Evolutionary conservation across 2,888 invertebrate species (phyloP), one percentile per base, ranked within the genome.

Genomic region (Bedellia somnulentella): DNA sequence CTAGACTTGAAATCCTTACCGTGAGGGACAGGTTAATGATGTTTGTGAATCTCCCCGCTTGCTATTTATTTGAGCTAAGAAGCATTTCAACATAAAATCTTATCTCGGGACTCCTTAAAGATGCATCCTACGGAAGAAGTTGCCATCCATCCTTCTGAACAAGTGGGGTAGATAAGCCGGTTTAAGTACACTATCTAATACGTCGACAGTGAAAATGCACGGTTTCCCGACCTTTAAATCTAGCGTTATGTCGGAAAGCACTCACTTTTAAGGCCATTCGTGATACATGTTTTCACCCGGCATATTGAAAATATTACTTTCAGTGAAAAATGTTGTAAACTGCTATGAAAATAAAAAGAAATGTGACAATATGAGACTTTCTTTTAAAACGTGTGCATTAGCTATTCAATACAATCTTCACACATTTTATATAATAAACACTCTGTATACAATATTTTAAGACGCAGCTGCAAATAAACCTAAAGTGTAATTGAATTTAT

Each of bases 161-260:
- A 58, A 60, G 53, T 44, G 49, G 62, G 63, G 64, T 52, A 63
- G 64, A 63, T 63, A 66, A 62, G 56, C 37, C 45, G 53, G 53
- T 58, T 58, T 30, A 60, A 62, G 52, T 58, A 59, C 56, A 60
- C 47, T 57, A 45, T 48, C 45, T 53, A 52, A 53, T 53, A 52
- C 46, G 38, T 37, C 35, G 39, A 39, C 41, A 39, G 44, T 46
- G 47, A 15, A 42, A 43, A 45, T 53, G 51, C 54, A 54, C 43
- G 47, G 39, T 51, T 47, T 51, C 52, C 46, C 45, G 51, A 45
- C 47, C 46, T 52, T 47, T 54, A 50, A 52, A 48, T 48, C 51
- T 43, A 40, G 44, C 46, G 47, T 55, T 54, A 58, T 49, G 44
- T 47, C 45, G 41, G 43, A 51, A 47, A 34, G 45, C 46, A 49